These are phyloP conservation scores for Drosophila subpulchrella DNA, from an alignment of 1,140 invertebrate genomes.

Conservation along the genomic window DNA sequence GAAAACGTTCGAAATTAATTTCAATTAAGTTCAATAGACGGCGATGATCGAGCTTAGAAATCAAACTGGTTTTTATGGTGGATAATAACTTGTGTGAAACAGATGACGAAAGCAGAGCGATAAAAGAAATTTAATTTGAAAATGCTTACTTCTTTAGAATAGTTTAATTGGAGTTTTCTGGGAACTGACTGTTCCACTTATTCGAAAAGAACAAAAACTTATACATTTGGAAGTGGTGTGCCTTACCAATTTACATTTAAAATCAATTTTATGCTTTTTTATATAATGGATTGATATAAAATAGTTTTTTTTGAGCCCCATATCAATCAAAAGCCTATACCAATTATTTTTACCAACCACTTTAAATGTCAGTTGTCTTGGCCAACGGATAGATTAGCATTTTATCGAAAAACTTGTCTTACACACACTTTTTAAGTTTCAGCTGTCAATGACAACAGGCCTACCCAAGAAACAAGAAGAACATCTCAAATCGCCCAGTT, in stretches of 20 bases:
- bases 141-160: conserved; percentile 2
- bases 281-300: too few relatives aligned
- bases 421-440: conserved; percentile 28
- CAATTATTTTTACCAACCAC: conserved; percentile 3
- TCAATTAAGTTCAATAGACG: conserved; percentile 54
- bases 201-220: too few relatives aligned
- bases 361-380: conserved; percentile 26
- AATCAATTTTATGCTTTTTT: not conserved
- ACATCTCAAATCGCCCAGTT: conserved; percentile 1
- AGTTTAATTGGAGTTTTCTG: conserved; percentile 3
- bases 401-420: conserved; percentile 38
- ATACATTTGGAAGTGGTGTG: not conserved
- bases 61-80: conserved; percentile 31
- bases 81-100: not conserved
- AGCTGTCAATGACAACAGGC: conserved; percentile 33
- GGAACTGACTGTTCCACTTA: conserved; percentile 4
- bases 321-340: conserved; percentile 4
- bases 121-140: conserved; percentile 7
- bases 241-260: too few relatives aligned
- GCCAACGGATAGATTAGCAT: conserved; percentile 36
- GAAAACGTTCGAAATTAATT: conserved; percentile 54
- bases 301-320: not conserved
- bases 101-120: conserved; percentile 23
- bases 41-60: conserved; percentile 17
- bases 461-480: not conserved